A percentile compares a stretch with the other conserved stretches of the same genome.
Evolutionary conservation across 2,113 vertebrate genomes (phyloP).

Genomic region (Lucifuga dentata): DNA sequence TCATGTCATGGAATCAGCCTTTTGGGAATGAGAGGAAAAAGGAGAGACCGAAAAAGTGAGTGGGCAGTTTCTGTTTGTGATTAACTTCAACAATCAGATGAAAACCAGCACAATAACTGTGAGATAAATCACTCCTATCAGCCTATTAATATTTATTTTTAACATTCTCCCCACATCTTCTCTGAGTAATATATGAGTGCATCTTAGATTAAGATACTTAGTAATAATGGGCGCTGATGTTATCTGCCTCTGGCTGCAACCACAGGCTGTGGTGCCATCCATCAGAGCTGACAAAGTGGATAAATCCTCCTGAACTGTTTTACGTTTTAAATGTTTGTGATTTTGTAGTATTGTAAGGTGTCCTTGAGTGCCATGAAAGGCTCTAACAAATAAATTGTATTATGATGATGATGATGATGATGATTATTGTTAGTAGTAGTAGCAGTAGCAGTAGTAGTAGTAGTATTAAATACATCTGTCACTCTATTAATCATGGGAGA

Average conservation of each 20-base stretch:
- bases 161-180: slow-evolving; percentile 37
- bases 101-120: slow-evolving; percentile 34
- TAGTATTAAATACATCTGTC: slow-evolving; percentile 59
- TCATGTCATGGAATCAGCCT: background rate
- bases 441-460: too few relatives aligned
- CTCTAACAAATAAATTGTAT: too few relatives aligned
- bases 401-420: too few relatives aligned
- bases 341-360: too few relatives aligned
- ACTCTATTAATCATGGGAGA: slow-evolving; percentile 42
- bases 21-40: background rate
- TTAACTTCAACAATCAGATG: too few relatives aligned
- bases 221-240: slow-evolving; percentile 45
- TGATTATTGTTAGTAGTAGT: too few relatives aligned
- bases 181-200: slow-evolving; percentile 22
- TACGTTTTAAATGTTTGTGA: too few relatives aligned
- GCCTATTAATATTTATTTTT: slow-evolving; percentile 44
- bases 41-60: too few relatives aligned
- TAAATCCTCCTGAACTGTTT: too few relatives aligned
- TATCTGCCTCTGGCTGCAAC: slow-evolving; percentile 44
- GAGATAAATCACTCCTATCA: slow-evolving; percentile 35
- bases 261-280: slow-evolving; percentile 41
- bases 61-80: too few relatives aligned
- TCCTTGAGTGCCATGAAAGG: too few relatives aligned
- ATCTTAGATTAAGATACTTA: slow-evolving; percentile 51
- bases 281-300: slow-evolving; percentile 54